Conservation (phyloP, 2,797 vertebrate genomes). For the Psittacula derbiana region DNA sequence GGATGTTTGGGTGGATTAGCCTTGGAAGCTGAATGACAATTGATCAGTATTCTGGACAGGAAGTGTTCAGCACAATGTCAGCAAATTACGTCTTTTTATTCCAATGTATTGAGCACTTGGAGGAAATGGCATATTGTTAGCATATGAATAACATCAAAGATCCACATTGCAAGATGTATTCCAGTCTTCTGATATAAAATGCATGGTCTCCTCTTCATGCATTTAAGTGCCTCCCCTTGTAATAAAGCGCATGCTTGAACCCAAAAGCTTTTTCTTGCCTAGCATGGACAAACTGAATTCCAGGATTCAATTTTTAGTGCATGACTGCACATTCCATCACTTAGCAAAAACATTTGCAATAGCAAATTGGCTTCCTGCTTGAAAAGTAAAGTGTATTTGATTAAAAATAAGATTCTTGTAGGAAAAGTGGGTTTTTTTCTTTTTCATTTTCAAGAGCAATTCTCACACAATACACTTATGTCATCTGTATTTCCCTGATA, state of each 20-base stretch:
- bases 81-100: slow-evolving; percentile 76
- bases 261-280: slow-evolving; percentile 31
- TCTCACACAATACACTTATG: background rate
- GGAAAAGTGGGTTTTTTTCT: background rate
- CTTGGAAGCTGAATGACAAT: slow-evolving; percentile 49
- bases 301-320: slow-evolving; percentile 2
- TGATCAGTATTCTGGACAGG: slow-evolving; percentile 70
- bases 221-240: slow-evolving; percentile 21
- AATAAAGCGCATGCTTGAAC: slow-evolving; percentile 5
- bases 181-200: slow-evolving; percentile 66
- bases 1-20: slow-evolving; percentile 40
- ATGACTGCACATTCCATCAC: slow-evolving; percentile 44
- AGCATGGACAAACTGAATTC: slow-evolving; percentile 20
- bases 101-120: slow-evolving; percentile 45
- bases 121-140: slow-evolving; percentile 75
- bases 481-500: slow-evolving; percentile 17
- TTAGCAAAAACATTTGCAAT: slow-evolving; percentile 48
- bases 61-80: slow-evolving; percentile 60
- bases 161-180: slow-evolving; percentile 61
- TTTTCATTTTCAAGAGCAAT: background rate
- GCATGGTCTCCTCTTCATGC: slow-evolving; percentile 3
- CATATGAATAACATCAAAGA: slow-evolving; percentile 78
- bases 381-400: slow-evolving; percentile 3
- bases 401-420: background rate
- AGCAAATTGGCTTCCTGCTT: slow-evolving; percentile 44